Base-by-base conservation (phyloP, 2,888 invertebrate genomes). In the Dolomedes plantarius region DNA sequence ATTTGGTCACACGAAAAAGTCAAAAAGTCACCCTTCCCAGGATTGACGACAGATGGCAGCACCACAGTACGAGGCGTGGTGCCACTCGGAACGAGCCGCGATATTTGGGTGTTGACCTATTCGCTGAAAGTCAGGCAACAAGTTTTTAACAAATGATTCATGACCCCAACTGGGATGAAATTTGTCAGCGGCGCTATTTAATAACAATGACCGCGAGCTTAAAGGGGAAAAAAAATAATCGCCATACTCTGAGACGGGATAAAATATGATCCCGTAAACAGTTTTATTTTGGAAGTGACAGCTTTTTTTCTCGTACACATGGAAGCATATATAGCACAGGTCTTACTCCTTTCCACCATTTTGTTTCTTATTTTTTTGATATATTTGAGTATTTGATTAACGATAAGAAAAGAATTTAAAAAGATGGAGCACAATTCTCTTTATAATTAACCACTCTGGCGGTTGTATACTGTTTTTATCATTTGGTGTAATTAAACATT, bases 161-260 rank as follows among this genome's bases (percentile, higher is more conserved):
- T 75, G 82, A 82, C 75, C 56, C 71, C 46, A 64, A 71, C 69
- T 64, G 75, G 23, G 39, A 69, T 29, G 71, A 82, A 75, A 82
- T 82, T 82, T 82, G 82, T 82, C 82, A 82, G 82, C 75, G 50
- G 32, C 11, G 46, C 75, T 75, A 75, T 82, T 74, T 82, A 75
- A 74, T 75, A 64, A 74, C 68, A 81, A 74, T 81, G 80, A 81
- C 74, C 74, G 74, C 56, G 71, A 78, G 64, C 71, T 78, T 36
- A 75, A 39, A 27, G n/a, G 19, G 9, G 28, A 29, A 50, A 50
- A 72, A 71, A 19, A 72, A 56, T 6, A 56, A 56, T 56, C 56
- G 23, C 23, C 19, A 56, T 13, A 6, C 3, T 9, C 29, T 9
- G 19, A 62, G 36, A 29, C 29, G 75, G 64, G 74, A 81, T 81